These are phyloP conservation scores for Lemur catta DNA, from an alignment of 2,797 vertebrate species.

Conservation along the genomic window DNA sequence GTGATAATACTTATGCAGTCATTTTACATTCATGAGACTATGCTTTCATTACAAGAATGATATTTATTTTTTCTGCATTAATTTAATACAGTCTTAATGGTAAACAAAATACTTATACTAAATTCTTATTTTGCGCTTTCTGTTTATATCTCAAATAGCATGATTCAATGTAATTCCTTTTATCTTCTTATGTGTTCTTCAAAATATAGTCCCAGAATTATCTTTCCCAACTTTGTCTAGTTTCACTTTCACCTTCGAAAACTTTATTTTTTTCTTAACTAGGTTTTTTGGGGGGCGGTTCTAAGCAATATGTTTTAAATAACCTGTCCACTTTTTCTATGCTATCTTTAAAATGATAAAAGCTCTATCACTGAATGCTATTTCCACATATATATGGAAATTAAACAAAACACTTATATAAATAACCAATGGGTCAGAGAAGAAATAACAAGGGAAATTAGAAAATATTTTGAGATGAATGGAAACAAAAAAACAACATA, in stretches of 20 bases:
- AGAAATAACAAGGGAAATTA: not conserved
- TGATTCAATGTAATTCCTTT: not conserved
- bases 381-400: not conserved
- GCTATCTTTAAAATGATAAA: conserved; percentile 6
- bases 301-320: not conserved
- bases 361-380: not conserved
- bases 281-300: not conserved
- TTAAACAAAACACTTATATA: not conserved
- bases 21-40: not conserved
- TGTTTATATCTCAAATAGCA: not conserved
- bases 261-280: not conserved
- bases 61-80: not conserved
- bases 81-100: not conserved
- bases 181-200: not conserved
- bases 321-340: not conserved
- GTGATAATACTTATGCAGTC: not conserved
- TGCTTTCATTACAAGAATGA: not conserved
- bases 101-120: not conserved
- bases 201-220: not conserved
- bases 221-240: not conserved
- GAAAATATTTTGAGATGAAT: not conserved
- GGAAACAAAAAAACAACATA: not conserved
- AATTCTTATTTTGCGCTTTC: not conserved
- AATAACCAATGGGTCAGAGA: not conserved
- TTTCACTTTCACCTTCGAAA: not conserved